Conservation (phyloP, 2,797 vertebrate species). For the Dendrocincla tyrannina region DNA sequence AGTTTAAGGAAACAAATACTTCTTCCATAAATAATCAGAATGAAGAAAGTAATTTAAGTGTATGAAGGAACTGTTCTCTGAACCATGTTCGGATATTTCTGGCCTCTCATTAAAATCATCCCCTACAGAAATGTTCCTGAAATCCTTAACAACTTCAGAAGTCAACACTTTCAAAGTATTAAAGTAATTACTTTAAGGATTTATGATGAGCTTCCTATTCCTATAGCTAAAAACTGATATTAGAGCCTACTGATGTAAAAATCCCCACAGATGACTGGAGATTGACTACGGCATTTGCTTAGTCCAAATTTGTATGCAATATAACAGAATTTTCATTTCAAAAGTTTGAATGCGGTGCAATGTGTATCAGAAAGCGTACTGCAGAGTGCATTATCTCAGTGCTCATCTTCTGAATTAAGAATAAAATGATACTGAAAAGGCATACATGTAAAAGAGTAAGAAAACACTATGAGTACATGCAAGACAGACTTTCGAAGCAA, state of each 20-base stretch:
- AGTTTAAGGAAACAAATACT: slow-evolving; percentile 20
- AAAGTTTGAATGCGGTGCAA: background rate
- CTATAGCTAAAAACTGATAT: background rate
- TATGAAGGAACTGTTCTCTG: background rate
- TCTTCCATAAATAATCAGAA: background rate
- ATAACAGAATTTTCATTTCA: background rate
- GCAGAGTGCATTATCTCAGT: background rate
- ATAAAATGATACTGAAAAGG: background rate
- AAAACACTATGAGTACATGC: background rate
- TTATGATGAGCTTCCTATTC: background rate
- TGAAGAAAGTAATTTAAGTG: background rate
- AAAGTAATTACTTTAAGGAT: background rate
- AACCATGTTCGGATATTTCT: background rate
- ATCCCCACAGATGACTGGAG: background rate
- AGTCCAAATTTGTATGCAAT: background rate
- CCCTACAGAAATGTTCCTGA: background rate
- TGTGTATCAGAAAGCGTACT: background rate
- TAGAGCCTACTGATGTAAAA: background rate
- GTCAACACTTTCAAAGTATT: background rate
- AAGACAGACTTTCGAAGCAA: background rate
- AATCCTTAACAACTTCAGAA: background rate
- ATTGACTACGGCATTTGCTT: background rate
- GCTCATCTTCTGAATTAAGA: background rate
- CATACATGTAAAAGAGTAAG: background rate
- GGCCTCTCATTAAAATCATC: background rate